Conservation (phyloP, 1,140 invertebrate species). For the Chironomus striatipennis region DNA sequence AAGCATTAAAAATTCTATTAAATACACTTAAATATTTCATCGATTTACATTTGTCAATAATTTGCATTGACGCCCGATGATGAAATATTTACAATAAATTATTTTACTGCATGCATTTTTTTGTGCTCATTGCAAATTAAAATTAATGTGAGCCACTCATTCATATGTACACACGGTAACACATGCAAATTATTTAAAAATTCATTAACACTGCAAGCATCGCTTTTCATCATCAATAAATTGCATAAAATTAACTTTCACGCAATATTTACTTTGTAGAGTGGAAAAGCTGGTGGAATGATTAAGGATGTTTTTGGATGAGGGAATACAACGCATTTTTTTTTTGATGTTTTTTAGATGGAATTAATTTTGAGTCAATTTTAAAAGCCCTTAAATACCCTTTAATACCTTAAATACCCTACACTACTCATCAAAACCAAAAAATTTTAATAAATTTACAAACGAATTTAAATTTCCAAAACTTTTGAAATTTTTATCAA, state of each 20-base stretch:
- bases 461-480: too few species aligned
- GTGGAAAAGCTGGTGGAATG: too few species aligned
- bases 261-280: not conserved
- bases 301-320: too few species aligned
- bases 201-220: not conserved
- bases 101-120: not conserved
- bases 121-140: not conserved
- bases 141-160: not conserved
- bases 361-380: too few species aligned
- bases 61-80: not conserved
- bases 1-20: conserved; percentile 10
- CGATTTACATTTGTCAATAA: conserved; percentile 14
- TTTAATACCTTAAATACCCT: too few species aligned
- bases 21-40: not conserved
- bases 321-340: too few species aligned
- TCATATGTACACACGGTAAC: not conserved
- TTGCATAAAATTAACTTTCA: conserved; percentile 2
- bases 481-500: too few species aligned
- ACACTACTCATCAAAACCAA: too few species aligned
- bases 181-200: conserved; percentile 10
- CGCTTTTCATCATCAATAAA: not conserved
- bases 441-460: too few species aligned
- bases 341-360: too few species aligned
- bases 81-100: not conserved
- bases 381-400: too few species aligned